phyloP scores from a whole-genome alignment of 2,113 vertebrate species.

The Sinocyclocheilus anshuiensis region DNA sequence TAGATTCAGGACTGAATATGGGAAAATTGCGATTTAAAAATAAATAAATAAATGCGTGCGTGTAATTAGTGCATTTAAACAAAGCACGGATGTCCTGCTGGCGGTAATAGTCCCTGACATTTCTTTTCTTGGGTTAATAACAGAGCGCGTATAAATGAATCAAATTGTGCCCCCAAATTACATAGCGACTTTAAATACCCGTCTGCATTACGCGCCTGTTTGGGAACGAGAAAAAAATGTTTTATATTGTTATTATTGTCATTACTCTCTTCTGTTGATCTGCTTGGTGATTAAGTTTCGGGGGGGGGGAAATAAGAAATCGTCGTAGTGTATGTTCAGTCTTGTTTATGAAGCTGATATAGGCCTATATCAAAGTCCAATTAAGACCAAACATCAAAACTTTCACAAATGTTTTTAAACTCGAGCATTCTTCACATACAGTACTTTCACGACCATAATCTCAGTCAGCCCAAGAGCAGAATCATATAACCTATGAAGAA shows the following conservation, averaged over 20 bases:
- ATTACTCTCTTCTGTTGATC: constrained; percentile 75
- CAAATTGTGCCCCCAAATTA: constrained; percentile 84
- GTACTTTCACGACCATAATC: constrained; percentile 52
- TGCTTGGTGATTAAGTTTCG: constrained; percentile 72
- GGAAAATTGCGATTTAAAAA: constrained; percentile 68
- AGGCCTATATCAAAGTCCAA: not conserved
- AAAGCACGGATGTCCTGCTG: constrained; percentile 82
- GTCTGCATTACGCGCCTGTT: constrained; percentile 79
- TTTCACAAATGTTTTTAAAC: not conserved
- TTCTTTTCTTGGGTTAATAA: constrained; percentile 84
- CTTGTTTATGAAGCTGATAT: constrained; percentile 23
- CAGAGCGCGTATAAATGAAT: constrained; percentile 84
- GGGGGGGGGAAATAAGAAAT: constrained; percentile 44
- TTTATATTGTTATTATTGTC: constrained; percentile 80
- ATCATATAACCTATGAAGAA: constrained; percentile 64
- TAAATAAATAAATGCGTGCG: constrained; percentile 70
- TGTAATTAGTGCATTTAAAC: constrained; percentile 85
- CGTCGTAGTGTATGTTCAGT: constrained; percentile 32
- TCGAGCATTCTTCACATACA: constrained; percentile 2
- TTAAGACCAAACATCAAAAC: constrained; percentile 31
- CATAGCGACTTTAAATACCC: constrained; percentile 81
- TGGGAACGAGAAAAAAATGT: constrained; percentile 74
- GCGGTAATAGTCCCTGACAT: constrained; percentile 82
- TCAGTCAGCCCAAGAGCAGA: constrained; percentile 61
- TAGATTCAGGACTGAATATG: constrained; percentile 71